Base-by-base conservation (phyloP, 35 echinoderm and acorn worm genomes). In the Amphiura filiformis region DNA sequence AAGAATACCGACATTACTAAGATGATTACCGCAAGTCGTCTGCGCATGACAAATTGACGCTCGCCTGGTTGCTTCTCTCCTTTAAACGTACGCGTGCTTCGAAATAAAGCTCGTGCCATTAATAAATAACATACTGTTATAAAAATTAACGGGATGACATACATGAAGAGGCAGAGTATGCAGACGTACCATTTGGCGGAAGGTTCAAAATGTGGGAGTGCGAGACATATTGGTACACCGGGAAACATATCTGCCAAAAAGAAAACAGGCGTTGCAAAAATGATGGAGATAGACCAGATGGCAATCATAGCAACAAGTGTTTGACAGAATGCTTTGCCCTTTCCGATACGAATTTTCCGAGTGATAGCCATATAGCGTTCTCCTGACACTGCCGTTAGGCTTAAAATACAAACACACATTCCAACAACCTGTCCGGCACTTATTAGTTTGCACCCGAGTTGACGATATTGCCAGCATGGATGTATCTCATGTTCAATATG, bases 1-100 rank as follows among this genome's bases (percentile, higher is more conserved):
- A 96, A 96, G 78, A 96, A 96, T 14, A 96, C 56, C 0, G 89
- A 90, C 18, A 96, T 81, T 14, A 96, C 61, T 39, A 96, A 76
- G 17, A 96, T 90, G 34, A 87, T 96, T 5, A 96, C 77, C 11
- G 94, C 94, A 0, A 96, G 86, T 38, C 94, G 94, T 78, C 91
- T 92, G 4, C 94, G 80, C 11, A 90, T 90, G 26, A 85, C 70
- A 56, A 96, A 96, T 39, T 96, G 94, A 15, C 86, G 86, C 0
- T 87, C 94, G 38, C 94, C 94, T 20, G 94, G 94, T 57, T 96
- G 94, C 0, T 90, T 92, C 44, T 96, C 94, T 39, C 91, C 86
- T 34, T 80, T 77, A 80, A 96, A 96, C 70, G 80, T 86, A 0
- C 84, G 86, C 18, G 90, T 87, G 77, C 94, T 96, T 1, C 49